These are phyloP conservation scores for Phlogophora meticulosa DNA, from an alignment of 2,888 invertebrate species.

Conservation along the genomic window DNA sequence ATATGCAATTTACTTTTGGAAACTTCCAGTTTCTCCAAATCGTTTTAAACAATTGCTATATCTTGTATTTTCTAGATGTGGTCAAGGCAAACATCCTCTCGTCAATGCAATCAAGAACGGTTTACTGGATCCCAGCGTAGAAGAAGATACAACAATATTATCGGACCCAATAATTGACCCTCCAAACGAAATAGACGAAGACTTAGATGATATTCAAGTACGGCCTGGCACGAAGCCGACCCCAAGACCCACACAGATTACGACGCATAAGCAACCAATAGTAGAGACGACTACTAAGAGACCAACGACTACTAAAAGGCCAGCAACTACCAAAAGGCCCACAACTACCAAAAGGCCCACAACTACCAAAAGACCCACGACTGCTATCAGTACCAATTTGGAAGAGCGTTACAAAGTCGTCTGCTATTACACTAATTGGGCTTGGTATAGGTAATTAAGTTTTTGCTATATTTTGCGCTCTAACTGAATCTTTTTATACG, in stretches of 20 bases:
- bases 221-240: conserved; percentile 72
- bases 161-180: conserved; percentile 74
- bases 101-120: conserved; percentile 94
- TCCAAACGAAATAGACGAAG: conserved; percentile 81
- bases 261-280: conserved; percentile 66
- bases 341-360: conserved; percentile 71
- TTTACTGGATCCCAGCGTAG: conserved; percentile 88
- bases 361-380: conserved; percentile 72
- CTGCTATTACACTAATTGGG: conserved; percentile 98
- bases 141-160: conserved; percentile 69
- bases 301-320: conserved; percentile 70
- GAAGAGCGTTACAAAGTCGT: conserved; percentile 94
- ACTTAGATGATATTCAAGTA: conserved; percentile 85
- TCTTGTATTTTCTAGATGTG: conserved; percentile 90
- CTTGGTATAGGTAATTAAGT: conserved; percentile 93
- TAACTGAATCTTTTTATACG: background rate
- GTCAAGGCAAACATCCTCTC: conserved; percentile 95
- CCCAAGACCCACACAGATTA: conserved; percentile 58
- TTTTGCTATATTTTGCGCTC: background rate
- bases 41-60: background rate
- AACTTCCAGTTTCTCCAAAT: background rate
- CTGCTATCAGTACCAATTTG: conserved; percentile 65
- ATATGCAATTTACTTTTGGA: background rate
- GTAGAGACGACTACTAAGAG: conserved; percentile 75
- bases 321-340: conserved; percentile 73